Base-by-base conservation (phyloP, 1,140 invertebrate species). In the Hyles vespertilio region DNA sequence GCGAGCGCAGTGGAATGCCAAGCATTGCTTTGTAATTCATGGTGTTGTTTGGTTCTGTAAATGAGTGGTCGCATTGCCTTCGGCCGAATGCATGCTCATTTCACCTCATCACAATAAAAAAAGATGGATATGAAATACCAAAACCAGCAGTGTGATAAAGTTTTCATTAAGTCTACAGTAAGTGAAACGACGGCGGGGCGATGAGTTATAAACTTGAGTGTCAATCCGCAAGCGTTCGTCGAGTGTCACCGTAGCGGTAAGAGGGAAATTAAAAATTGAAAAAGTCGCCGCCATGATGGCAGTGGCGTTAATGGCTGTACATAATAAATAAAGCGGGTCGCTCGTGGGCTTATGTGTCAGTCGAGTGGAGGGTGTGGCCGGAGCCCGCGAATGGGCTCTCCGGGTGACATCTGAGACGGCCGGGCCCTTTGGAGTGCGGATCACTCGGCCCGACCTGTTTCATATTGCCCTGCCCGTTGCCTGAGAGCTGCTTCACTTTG, bases 271-370 rank as follows among this genome's bases (percentile, higher is more conserved):
- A 85, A 87, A 87, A 86, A 89, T 82, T 83, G 77, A 81, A 84
- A 84, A 86, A 82, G 70, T 79, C 77, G 77, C 74, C 83, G 81
- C 81, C 82, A 88, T 88, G 77, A 81, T 81, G 82, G 76, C 72
- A 65, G 74, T 81, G 79, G 79, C 80, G 82, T 83, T 87, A 87
- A 89, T 87, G 81, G 79, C 76, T 79, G 86, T 87, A 87, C 82
- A 89, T 89, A 87, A 87, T 89, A 86, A 84, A 86, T 88, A 88
- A 88, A 85, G 81, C 81, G 81, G 73, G 69, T 74, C 78, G 82
- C 68, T 73, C 69, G 79, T 78, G 76, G 77, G 85, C 84, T 85
- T 87, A 88, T 87, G 82, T 88, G 81, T 76, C 72, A 69, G 77
- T 83, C 74, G 74, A 88, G 85, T 84, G 81, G 85, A 77, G 81